phyloP scores from a whole-genome alignment of 2,797 vertebrate species.

The Yasuhikotakia modesta region DNA sequence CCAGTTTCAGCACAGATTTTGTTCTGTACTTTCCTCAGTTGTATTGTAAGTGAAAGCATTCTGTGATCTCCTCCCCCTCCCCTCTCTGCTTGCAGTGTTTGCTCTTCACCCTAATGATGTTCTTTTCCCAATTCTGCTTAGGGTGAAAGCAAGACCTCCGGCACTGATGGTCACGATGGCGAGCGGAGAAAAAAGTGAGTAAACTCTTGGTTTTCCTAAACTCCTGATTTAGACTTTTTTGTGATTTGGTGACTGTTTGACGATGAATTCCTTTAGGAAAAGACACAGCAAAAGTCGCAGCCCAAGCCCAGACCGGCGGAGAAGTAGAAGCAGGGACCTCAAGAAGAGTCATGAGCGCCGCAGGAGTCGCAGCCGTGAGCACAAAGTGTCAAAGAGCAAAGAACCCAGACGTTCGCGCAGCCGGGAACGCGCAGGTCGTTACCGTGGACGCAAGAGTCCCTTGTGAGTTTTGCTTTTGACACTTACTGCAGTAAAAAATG shows the following conservation, averaged over 20 bases:
- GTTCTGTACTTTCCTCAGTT: conserved; percentile 63
- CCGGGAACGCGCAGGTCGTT: conserved; percentile 88
- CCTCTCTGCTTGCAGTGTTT: conserved; percentile 94
- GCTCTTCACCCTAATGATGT: conserved; percentile 98
- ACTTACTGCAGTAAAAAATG: neutral
- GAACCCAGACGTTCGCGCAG: conserved; percentile 90
- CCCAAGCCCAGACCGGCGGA: conserved; percentile 84
- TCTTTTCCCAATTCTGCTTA: conserved; percentile 99
- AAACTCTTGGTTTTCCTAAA: neutral
- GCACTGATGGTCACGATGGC: conserved; percentile 96
- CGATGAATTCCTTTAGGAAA: conserved; percentile 72
- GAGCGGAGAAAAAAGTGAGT: conserved; percentile 97
- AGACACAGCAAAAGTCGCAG: conserved; percentile 94
- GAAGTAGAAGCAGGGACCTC: conserved; percentile 88
- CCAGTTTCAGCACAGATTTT: neutral
- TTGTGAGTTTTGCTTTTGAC: conserved; percentile 79
- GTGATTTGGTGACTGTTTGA: neutral
- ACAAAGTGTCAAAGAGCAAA: conserved; percentile 87
- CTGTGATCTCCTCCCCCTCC: conserved; percentile 86
- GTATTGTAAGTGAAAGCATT: conserved; percentile 77
- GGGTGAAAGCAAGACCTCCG: conserved; percentile 99
- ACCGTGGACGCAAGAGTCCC: conserved; percentile 83
- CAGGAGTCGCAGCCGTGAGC: conserved; percentile 88
- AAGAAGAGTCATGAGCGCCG: conserved; percentile 88
- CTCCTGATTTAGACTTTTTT: neutral